Conservation (phyloP, 2,113 vertebrate genomes). For the Etheostoma cragini region DNA sequence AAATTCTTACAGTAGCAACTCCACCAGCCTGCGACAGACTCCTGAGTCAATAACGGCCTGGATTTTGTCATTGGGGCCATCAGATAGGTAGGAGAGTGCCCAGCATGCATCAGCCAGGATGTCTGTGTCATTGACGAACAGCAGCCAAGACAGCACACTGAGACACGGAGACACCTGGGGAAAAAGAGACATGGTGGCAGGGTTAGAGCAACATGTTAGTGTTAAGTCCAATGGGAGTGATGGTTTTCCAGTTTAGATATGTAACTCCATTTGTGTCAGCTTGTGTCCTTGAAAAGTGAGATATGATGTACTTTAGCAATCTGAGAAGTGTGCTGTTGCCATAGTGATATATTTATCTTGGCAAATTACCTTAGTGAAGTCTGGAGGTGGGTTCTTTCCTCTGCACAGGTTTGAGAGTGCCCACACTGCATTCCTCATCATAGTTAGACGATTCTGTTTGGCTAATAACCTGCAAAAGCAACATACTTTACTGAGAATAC, state of each 20-base stretch:
- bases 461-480: constrained; percentile 89
- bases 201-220: not conserved
- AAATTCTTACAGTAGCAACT: constrained; percentile 92
- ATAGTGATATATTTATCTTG: constrained; percentile 44
- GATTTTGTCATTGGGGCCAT: constrained; percentile 99
- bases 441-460: constrained; percentile 97
- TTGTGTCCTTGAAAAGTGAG: constrained; percentile 33
- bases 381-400: constrained; percentile 98
- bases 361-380: constrained; percentile 90
- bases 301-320: constrained; percentile 80
- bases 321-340: constrained; percentile 61
- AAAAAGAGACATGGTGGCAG: constrained; percentile 44
- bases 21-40: constrained; percentile 97
- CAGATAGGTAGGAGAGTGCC: constrained; percentile 97
- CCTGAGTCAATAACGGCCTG: constrained; percentile 98
- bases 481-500: not conserved
- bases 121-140: constrained; percentile 97
- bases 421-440: constrained; percentile 99
- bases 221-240: not conserved
- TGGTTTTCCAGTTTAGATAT: not conserved
- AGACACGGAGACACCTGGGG: constrained; percentile 95
- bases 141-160: constrained; percentile 96
- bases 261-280: constrained; percentile 1
- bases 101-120: constrained; percentile 98
- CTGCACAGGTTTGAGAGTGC: constrained; percentile 98